Evolutionary conservation across 2,797 vertebrate genomes (phyloP).

Genomic region (Periparus ater): DNA sequence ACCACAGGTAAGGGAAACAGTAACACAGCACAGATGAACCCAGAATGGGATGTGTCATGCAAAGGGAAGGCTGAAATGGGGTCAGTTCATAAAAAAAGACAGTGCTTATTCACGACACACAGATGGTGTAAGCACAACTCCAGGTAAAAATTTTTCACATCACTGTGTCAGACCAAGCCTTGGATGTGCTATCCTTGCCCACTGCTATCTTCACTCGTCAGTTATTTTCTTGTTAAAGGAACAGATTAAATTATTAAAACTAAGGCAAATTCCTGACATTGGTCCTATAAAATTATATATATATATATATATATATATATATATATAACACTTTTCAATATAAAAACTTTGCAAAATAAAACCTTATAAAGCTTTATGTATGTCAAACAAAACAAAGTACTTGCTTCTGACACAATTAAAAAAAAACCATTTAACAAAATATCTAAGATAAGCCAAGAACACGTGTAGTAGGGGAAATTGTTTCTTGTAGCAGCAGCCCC

Average conservation of each 20-base stretch:
- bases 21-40: no score
- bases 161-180: not conserved
- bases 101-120: accelerated
- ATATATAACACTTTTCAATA: not conserved
- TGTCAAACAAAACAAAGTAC: not conserved
- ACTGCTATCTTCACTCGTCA: not conserved
- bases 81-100: not conserved
- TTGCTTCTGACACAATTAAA: not conserved
- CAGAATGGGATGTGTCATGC: accelerated
- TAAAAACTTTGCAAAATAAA: not conserved
- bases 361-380: not conserved
- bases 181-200: not conserved
- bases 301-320: not conserved
- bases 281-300: not conserved
- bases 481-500: not conserved
- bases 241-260: not conserved
- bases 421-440: not conserved
- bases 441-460: not conserved
- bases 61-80: not conserved
- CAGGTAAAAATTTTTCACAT: not conserved
- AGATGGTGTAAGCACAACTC: not conserved
- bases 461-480: not conserved
- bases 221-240: not conserved
- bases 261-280: not conserved
- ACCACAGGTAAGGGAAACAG: not conserved